These are phyloP conservation scores for Protobothrops mucrosquamatus DNA, from an alignment of 2,113 vertebrate genomes.

Conservation along the genomic window DNA sequence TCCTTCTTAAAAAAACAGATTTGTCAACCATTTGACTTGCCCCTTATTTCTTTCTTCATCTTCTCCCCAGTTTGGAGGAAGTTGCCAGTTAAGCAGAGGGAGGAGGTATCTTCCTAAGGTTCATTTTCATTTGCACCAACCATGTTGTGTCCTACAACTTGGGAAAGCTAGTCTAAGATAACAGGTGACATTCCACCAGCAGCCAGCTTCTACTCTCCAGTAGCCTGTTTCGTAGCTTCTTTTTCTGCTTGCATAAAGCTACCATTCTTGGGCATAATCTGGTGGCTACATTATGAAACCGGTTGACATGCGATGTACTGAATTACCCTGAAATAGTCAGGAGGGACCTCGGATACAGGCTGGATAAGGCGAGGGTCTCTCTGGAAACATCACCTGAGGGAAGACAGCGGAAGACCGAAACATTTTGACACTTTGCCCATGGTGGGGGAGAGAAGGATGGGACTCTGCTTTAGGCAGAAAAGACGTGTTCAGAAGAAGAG, in stretches of 20 bases:
- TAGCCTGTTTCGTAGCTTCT: not conserved
- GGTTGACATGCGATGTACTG: not conserved
- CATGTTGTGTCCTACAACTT: not conserved
- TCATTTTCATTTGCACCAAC: not conserved
- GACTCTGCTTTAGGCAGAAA: not conserved
- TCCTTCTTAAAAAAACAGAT: not conserved
- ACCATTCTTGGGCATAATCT: not conserved
- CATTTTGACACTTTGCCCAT: not conserved
- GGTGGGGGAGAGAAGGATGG: not conserved
- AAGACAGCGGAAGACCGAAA: not conserved
- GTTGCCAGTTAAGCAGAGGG: not conserved
- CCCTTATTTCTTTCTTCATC: not conserved
- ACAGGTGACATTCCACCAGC: not conserved
- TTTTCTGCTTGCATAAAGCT: not conserved
- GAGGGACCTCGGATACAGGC: not conserved
- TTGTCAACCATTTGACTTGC: not conserved
- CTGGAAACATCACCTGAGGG: no score
- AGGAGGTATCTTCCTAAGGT: not conserved
- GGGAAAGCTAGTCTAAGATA: not conserved
- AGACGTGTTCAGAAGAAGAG: not conserved
- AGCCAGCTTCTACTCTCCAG: not conserved
- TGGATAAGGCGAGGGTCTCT: no score
- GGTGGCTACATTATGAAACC: not conserved
- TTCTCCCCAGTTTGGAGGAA: not conserved
- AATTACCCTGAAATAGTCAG: not conserved